Evolutionary conservation across 2,113 vertebrate genomes (phyloP).

Genomic region (Symphodus melops): DNA sequence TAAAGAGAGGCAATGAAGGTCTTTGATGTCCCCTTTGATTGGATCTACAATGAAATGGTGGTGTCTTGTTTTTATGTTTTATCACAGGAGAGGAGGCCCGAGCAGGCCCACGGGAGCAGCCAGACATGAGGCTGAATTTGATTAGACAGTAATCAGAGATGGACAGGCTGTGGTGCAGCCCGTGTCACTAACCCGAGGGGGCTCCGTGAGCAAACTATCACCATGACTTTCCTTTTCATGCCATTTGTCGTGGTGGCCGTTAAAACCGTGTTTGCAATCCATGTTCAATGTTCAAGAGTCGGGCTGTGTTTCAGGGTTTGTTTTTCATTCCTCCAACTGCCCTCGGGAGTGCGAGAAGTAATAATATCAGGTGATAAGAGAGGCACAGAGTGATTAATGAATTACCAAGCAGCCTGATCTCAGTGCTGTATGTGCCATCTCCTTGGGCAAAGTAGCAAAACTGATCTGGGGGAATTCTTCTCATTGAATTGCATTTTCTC

Average conservation of each 20-base stretch:
- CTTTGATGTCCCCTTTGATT: constrained; percentile 72
- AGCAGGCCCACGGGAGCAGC: constrained; percentile 73
- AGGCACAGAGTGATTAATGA: constrained; percentile 52
- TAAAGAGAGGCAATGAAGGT: constrained; percentile 49
- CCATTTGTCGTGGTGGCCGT: constrained; percentile 13
- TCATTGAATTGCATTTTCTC: constrained; percentile 40
- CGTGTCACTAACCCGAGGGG: constrained; percentile 52
- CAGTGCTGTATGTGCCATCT: constrained; percentile 31
- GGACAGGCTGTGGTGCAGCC: constrained; percentile 68
- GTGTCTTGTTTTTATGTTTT: constrained; percentile 82
- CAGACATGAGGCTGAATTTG: constrained; percentile 80
- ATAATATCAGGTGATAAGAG: constrained; percentile 58
- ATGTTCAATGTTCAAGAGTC: constrained; percentile 3
- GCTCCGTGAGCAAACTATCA: constrained; percentile 65
- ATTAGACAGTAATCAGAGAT: constrained; percentile 79
- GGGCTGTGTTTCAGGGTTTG: constrained; percentile 29
- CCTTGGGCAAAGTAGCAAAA: constrained; percentile 32
- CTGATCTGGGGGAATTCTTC: constrained; percentile 40
- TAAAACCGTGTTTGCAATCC: constrained; percentile 25
- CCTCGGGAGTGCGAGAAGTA: constrained; percentile 29
- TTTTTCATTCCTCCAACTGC: constrained; percentile 33
- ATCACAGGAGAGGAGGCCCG: constrained; percentile 74
- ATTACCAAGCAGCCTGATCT: constrained; percentile 42
- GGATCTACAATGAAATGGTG: constrained; percentile 71
- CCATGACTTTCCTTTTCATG: constrained; percentile 48